Conservation (phyloP, 2,888 invertebrate genomes). For the Sarcophaga variegata region DNA sequence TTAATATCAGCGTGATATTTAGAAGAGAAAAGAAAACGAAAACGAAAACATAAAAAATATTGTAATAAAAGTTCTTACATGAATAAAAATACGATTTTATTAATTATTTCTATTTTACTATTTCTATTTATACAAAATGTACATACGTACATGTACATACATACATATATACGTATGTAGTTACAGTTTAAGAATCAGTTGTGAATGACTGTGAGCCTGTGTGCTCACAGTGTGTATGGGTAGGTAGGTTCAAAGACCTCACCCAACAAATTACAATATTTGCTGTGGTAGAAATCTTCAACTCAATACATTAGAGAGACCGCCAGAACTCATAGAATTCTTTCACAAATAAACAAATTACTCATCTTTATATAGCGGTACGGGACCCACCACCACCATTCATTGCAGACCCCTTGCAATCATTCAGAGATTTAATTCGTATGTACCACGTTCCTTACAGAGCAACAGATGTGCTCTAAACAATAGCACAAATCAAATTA, state of each 20-base stretch:
- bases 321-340: conserved; percentile 57
- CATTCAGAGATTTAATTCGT: conserved; percentile 6
- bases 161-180: not conserved
- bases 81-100: too few species aligned
- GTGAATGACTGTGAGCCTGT: not conserved
- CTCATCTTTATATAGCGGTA: conserved; percentile 46
- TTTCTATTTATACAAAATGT: not conserved
- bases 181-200: not conserved
- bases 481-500: not conserved
- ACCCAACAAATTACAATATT: conserved; percentile 62
- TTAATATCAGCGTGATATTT: not conserved
- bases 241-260: conserved; percentile 66
- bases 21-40: not conserved
- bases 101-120: too few species aligned
- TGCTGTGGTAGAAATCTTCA: conserved; percentile 57
- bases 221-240: not conserved
- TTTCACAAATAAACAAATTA: conserved; percentile 66
- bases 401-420: conserved; percentile 46
- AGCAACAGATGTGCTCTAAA: not conserved
- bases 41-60: not conserved
- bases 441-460: not conserved
- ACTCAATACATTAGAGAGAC: conserved; percentile 57
- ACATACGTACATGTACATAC: not conserved
- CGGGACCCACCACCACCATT: conserved; percentile 6
- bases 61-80: not conserved